Conservation (phyloP, 2,888 invertebrate species). For the Petrolisthes cinctipes region DNA sequence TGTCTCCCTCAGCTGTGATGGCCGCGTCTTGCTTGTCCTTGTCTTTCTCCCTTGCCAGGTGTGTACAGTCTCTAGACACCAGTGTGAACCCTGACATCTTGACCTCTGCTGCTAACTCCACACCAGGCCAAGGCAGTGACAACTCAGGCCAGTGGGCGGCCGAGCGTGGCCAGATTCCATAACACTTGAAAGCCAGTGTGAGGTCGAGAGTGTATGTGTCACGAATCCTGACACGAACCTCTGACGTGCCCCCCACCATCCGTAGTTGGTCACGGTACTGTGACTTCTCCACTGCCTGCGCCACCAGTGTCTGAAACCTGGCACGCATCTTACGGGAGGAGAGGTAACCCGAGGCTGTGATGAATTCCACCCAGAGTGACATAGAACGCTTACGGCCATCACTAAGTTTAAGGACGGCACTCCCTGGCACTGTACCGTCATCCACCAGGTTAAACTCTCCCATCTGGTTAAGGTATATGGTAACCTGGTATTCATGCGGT, state of each 20-base stretch:
- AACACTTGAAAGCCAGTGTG: slow-evolving; percentile 93
- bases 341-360: slow-evolving; percentile 93
- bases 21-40: slow-evolving; percentile 79
- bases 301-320: slow-evolving; percentile 82
- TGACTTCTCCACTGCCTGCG: slow-evolving; percentile 89
- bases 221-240: slow-evolving; percentile 88
- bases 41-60: slow-evolving; percentile 80
- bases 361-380: slow-evolving; percentile 98
- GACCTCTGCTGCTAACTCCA: slow-evolving; percentile 89
- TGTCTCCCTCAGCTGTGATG: slow-evolving; percentile 87
- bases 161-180: slow-evolving; percentile 93
- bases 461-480: slow-evolving; percentile 96
- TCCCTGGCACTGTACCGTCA: slow-evolving; percentile 91
- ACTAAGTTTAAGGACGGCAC: slow-evolving; percentile 92
- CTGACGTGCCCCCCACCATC: slow-evolving; percentile 93
- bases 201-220: slow-evolving; percentile 93
- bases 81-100: slow-evolving; percentile 94
- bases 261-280: slow-evolving; percentile 92
- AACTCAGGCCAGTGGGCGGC: slow-evolving; percentile 94
- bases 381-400: slow-evolving; percentile 96
- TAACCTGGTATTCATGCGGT: slow-evolving; percentile 93
- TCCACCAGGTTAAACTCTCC: slow-evolving; percentile 97
- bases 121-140: slow-evolving; percentile 92
- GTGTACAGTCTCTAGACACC: slow-evolving; percentile 73
- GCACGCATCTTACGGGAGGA: slow-evolving; percentile 94